phyloP scores from a whole-genome alignment of 1,140 invertebrate genomes.

The Cyphomyrmex costatus region DNA sequence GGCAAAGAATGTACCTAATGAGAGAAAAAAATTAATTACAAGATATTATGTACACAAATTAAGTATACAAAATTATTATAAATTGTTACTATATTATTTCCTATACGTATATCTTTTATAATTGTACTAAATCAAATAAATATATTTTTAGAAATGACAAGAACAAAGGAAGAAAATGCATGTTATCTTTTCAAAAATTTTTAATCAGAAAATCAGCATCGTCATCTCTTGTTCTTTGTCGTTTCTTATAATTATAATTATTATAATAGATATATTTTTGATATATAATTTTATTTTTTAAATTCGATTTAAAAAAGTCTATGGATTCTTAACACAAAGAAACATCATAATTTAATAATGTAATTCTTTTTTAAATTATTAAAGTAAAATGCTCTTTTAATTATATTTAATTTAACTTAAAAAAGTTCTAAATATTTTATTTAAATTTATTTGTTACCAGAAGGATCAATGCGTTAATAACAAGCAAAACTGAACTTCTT shows the following conservation, averaged over 20 bases:
- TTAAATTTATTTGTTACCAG: conserved; percentile 43
- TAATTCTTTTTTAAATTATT: no score
- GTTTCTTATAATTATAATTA: no score
- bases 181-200: neutral
- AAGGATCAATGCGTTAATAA: neutral
- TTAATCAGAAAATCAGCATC: neutral
- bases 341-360: no score
- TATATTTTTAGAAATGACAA: neutral
- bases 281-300: no score
- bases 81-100: neutral
- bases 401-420: conserved; percentile 1
- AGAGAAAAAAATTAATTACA: neutral
- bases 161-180: conserved; percentile 5
- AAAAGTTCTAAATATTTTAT: neutral
- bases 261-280: no score
- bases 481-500: neutral
- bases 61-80: neutral
- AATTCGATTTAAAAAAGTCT: no score
- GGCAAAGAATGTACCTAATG: conserved; percentile 44
- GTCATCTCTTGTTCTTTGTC: no score
- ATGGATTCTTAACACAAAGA: no score
- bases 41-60: no score
- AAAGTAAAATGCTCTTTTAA: neutral
- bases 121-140: neutral
- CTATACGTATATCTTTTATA: conserved; percentile 5